These are phyloP conservation scores for Hycleus phaleratus DNA, from an alignment of 1,140 invertebrate genomes.

Conservation along the genomic window DNA sequence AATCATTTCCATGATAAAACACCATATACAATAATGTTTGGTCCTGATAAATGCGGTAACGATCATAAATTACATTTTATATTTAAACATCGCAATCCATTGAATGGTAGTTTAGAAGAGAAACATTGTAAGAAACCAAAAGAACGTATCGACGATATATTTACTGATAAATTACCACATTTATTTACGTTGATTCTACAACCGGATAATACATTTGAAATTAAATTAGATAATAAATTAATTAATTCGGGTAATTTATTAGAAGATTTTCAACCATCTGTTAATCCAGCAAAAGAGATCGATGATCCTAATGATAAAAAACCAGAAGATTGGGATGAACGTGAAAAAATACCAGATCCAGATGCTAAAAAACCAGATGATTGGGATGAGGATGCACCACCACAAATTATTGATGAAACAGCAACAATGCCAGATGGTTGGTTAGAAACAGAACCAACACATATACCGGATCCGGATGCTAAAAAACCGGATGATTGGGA, in stretches of 20 bases:
- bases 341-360: constrained; percentile 90
- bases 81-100: constrained; percentile 91
- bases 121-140: constrained; percentile 88
- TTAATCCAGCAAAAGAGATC: constrained; percentile 93
- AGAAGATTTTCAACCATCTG: constrained; percentile 84
- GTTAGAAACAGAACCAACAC: constrained; percentile 86
- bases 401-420: constrained; percentile 80
- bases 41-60: constrained; percentile 97
- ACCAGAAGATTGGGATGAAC: constrained; percentile 94
- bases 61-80: constrained; percentile 97
- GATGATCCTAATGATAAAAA: constrained; percentile 88
- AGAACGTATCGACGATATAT: constrained; percentile 77
- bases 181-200: constrained; percentile 83
- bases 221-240: constrained; percentile 64
- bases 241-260: constrained; percentile 80
- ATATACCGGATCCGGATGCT: constrained; percentile 82
- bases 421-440: constrained; percentile 87
- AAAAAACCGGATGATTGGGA: constrained; percentile 94
- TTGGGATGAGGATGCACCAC: constrained; percentile 91
- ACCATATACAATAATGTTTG: constrained; percentile 98
- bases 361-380: constrained; percentile 83
- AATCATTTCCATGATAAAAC: constrained; percentile 90
- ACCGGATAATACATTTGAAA: constrained; percentile 78
- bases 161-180: constrained; percentile 94
- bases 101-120: constrained; percentile 80